Conservation (phyloP, 1,140 invertebrate genomes). For the Hylyphantes graminicola region DNA sequence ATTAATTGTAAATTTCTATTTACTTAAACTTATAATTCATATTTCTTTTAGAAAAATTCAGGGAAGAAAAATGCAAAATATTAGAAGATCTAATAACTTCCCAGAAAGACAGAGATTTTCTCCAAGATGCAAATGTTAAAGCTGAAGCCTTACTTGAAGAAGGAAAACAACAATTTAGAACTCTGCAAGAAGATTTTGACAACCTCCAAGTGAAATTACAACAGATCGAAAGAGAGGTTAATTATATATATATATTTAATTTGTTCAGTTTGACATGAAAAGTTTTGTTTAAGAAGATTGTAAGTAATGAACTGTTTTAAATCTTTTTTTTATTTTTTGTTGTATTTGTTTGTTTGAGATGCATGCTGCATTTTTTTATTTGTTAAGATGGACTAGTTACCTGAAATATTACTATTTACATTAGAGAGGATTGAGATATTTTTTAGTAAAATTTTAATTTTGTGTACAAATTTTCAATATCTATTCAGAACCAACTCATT, state of each 20-base stretch:
- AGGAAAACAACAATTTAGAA: constrained; percentile 20
- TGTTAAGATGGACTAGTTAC: no score
- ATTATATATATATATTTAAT: neutral
- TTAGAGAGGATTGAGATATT: no score
- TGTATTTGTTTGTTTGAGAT: no score
- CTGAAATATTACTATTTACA: no score
- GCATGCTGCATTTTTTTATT: no score
- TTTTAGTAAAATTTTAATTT: no score
- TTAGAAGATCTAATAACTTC: constrained; percentile 29
- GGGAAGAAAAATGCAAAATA: constrained; percentile 38
- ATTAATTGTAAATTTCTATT: no score
- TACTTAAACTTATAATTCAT: neutral
- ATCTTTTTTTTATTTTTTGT: no score
- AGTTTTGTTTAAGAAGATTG: no score
- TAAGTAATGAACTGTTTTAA: no score
- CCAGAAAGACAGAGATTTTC: constrained; percentile 22
- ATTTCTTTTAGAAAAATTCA: constrained; percentile 26
- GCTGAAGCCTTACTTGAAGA: constrained; percentile 21
- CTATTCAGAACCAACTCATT: neutral
- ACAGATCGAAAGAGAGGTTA: constrained; percentile 48
- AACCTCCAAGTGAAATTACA: constrained; percentile 33
- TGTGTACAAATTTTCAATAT: neutral
- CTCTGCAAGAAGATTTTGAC: constrained; percentile 48
- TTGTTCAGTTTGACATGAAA: no score
- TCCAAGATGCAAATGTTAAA: constrained; percentile 32